Conservation (phyloP, 2,797 vertebrate genomes). For the Garrulus glandarius region DNA sequence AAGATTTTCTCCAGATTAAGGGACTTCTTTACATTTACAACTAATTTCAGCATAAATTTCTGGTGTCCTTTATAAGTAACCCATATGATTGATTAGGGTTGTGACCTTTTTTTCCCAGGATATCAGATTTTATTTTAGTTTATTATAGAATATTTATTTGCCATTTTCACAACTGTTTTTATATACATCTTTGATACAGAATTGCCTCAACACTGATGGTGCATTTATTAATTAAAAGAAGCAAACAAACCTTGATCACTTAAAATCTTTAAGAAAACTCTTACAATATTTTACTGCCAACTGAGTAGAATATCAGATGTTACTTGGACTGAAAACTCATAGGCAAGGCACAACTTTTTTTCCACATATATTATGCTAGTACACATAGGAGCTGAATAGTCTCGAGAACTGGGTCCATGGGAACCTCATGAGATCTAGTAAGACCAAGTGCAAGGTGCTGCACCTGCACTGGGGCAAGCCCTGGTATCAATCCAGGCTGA, state of each 20-base stretch:
- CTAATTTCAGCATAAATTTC: neutral
- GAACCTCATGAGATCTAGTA: neutral
- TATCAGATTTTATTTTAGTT: neutral
- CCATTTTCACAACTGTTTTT: neutral
- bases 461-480: no score
- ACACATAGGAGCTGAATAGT: neutral
- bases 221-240: neutral
- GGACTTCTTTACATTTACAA: neutral
- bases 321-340: neutral
- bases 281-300: neutral
- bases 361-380: neutral
- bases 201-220: neutral
- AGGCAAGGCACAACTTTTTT: neutral
- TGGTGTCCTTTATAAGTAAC: neutral
- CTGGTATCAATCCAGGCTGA: neutral
- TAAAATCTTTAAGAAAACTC: neutral
- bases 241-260: neutral
- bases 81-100: neutral
- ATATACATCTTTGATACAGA: neutral
- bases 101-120: neutral
- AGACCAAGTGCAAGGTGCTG: neutral
- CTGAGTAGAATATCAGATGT: neutral
- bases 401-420: rapidly evolving
- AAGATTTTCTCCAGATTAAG: neutral
- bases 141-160: neutral